phyloP scores from a whole-genome alignment of 2,113 vertebrate species.

The Dunckerocampus dactyliophorus region DNA sequence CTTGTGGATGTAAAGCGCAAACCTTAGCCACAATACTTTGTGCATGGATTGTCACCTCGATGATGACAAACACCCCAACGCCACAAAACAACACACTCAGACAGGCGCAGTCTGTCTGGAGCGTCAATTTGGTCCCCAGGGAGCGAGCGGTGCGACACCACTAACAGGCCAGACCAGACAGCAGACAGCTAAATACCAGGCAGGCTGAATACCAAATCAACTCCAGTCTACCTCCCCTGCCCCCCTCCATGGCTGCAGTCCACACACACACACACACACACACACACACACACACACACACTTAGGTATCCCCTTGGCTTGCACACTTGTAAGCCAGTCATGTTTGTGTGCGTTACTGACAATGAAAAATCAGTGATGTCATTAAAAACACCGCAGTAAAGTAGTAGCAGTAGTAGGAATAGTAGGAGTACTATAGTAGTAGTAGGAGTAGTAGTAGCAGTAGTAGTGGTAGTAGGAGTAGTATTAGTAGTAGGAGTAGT shows the following conservation, averaged over 20 bases:
- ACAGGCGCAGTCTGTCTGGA: slow-evolving; percentile 52
- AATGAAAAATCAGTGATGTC: slow-evolving; percentile 2
- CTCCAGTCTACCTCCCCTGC: slow-evolving; percentile 48
- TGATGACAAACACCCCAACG: slow-evolving; percentile 15
- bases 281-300: slow-evolving; percentile 16
- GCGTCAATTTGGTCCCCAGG: slow-evolving; percentile 63
- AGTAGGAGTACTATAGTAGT: no score
- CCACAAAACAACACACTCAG: slow-evolving; percentile 20
- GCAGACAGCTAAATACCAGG: slow-evolving; percentile 74
- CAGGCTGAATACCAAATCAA: slow-evolving; percentile 73
- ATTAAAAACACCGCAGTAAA: slow-evolving; percentile 3
- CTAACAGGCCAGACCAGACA: slow-evolving; percentile 68
- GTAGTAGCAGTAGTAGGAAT: no score
- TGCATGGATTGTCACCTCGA: slow-evolving; percentile 12
- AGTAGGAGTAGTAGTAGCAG: no score
- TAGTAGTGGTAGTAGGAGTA: neutral
- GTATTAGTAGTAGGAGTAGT: no score
- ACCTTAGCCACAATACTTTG: no score
- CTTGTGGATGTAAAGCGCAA: no score
- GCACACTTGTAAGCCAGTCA: neutral
- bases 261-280: slow-evolving; percentile 16
- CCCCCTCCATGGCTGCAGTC: slow-evolving; percentile 44
- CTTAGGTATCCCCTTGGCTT: neutral
- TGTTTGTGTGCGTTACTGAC: slow-evolving; percentile 2
- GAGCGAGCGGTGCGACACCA: slow-evolving; percentile 64